Percentiles rank a stretch among this genome's conserved stretches.
Conservation (phyloP, 2,888 invertebrate genomes). For the Pediacus dermestoides region DNA sequence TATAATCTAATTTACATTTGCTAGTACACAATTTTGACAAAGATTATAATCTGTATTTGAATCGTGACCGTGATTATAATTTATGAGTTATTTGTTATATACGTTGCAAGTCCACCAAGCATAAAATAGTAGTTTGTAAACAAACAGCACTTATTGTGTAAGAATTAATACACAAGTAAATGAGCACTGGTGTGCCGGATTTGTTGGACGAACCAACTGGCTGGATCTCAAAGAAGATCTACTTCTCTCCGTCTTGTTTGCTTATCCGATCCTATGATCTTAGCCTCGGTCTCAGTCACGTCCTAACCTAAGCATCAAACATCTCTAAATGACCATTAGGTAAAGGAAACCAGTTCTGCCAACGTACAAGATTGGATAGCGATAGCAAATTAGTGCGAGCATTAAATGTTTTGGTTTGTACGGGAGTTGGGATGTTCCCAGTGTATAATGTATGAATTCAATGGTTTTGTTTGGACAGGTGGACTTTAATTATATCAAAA, state of each 20-base stretch:
- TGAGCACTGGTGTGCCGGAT: conserved; percentile 10
- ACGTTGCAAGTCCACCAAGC: no score
- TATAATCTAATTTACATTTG: no score
- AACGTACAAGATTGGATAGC: conserved; percentile 25
- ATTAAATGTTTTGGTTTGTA: conserved; percentile 23
- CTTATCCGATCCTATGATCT: conserved; percentile 22
- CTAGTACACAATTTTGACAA: no score
- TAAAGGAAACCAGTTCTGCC: conserved; percentile 26
- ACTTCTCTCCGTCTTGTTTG: conserved; percentile 16
- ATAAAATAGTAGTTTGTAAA: no score
- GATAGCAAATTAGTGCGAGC: conserved; percentile 31
- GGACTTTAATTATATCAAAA: no score
- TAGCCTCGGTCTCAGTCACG: conserved; percentile 30
- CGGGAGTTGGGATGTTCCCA: conserved; percentile 13
- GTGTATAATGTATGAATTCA: no score
- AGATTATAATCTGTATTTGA: no score
- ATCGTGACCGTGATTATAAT: no score
- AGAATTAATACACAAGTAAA: conserved; percentile 9
- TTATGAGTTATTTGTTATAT: no score
- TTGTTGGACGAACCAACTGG: no score
- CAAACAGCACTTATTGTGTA: background rate
- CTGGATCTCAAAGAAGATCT: no score
- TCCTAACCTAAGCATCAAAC: conserved; percentile 31
- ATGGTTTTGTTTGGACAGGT: no score
- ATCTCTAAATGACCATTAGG: conserved; percentile 32